These are phyloP conservation scores for Rallus limicola DNA, from an alignment of 2,113 vertebrate species.

Conservation along the genomic window DNA sequence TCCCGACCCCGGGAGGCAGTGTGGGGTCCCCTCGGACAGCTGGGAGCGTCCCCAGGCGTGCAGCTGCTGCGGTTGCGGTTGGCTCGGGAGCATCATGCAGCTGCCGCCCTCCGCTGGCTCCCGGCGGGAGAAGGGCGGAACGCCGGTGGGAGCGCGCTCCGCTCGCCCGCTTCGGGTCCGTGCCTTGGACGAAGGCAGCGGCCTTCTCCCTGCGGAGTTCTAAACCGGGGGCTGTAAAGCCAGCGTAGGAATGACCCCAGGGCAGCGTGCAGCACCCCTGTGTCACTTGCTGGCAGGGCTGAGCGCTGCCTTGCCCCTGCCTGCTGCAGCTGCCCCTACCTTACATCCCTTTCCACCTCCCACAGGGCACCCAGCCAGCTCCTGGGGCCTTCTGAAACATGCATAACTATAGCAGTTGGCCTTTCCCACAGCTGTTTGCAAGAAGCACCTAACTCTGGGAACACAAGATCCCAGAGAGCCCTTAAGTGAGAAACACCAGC, in stretches of 20 bases:
- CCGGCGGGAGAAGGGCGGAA: neutral
- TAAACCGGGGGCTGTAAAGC: fast-evolving
- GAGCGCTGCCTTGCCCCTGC: neutral
- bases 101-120: neutral
- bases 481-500: neutral
- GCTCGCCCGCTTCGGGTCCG: neutral
- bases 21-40: fast-evolving
- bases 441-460: neutral
- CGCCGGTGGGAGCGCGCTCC: no score
- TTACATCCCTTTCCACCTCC: neutral
- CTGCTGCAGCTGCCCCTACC: neutral
- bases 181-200: neutral
- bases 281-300: neutral
- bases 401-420: fast-evolving
- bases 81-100: neutral
- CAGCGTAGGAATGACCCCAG: fast-evolving
- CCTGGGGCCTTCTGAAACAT: neutral
- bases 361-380: neutral
- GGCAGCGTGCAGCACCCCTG: no score
- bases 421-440: neutral
- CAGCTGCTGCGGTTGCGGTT: neutral
- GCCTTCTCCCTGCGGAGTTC: neutral
- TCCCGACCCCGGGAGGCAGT: neutral
- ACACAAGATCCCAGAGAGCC: neutral
- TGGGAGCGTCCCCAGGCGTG: neutral